Conservation (phyloP, 2,888 invertebrate genomes). For the Tenthredo notha region DNA sequence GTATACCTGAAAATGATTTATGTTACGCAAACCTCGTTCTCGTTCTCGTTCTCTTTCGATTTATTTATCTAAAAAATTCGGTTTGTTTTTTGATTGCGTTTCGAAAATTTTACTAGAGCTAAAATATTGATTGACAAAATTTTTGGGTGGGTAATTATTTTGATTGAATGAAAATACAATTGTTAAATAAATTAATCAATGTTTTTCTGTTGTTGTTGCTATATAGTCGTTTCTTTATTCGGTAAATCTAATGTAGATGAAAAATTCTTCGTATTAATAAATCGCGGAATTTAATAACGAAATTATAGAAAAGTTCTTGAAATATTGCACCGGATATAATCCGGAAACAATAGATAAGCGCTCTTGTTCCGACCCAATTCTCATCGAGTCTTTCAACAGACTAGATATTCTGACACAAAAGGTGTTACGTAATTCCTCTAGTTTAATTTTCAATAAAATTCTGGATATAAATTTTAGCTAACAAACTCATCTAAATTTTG, state of each 20-base stretch:
- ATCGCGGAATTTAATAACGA: background rate
- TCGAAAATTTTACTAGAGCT: background rate
- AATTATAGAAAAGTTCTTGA: slow-evolving; percentile 13
- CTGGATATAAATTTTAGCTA: background rate
- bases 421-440: background rate
- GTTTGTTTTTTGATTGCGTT: background rate
- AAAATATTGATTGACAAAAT: background rate
- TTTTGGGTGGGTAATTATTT: no score
- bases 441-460: slow-evolving; percentile 1
- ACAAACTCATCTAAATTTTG: background rate
- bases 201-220: background rate
- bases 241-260: background rate
- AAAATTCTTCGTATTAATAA: background rate
- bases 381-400: background rate
- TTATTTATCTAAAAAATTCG: background rate
- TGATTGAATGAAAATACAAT: no score
- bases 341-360: slow-evolving; percentile 48
- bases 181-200: background rate
- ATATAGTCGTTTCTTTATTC: background rate
- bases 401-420: background rate
- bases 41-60: background rate
- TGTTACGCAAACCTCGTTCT: background rate
- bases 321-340: slow-evolving; percentile 22
- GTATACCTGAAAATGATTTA: background rate
- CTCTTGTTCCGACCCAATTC: slow-evolving; percentile 44